Evolutionary conservation across 2,888 invertebrate species (phyloP), one percentile per base, ranked within the genome.

Genomic region (Leucoptera coffeella): DNA sequence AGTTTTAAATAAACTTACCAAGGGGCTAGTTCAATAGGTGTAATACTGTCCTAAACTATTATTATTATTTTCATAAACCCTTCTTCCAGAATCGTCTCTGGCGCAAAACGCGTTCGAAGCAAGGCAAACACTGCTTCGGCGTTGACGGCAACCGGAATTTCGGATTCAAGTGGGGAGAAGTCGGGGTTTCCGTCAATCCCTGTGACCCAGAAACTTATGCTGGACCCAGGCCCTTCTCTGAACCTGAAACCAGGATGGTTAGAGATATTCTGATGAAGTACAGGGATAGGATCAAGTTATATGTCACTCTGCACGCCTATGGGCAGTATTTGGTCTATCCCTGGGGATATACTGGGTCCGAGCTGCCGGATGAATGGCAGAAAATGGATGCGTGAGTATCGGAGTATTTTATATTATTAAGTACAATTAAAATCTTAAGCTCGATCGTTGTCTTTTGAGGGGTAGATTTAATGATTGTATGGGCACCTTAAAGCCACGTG

Each of bases 141-240:
- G 77, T 76, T 0, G 85, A 85, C 37, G 75, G 75, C 4, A 85
- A 85, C 44, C 57, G 85, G 11, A 85, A 85, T 52, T 85, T 79
- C 42, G 82, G 73, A 11, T 76, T 64, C 42, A 71, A 78, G 36
- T 84, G 83, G 82, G 78, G 73, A 38, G 77, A 48, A 40, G 76
- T 45, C 48, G 76, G 89, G 1, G 77, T 83, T 1, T 83, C 84
- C 27, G 43, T 23, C 1, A 52, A 75, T 33, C 74, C 75, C 0
- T 83, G 83, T 43, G 53, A 69, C 23, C 35, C 31, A 15, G 77
- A 80, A 15, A 75, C 72, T 0, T 83, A 73, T 42, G 73, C 75
- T 2, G 83, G 84, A 1, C 46, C 59, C 0, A 40, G 46, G 21
- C 53, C 80, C 1, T 79, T 80, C 48, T 80, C 81, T 0, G 80